Evolutionary conservation across 2,888 invertebrate genomes (phyloP).

Genomic region (Agrotis segetum): DNA sequence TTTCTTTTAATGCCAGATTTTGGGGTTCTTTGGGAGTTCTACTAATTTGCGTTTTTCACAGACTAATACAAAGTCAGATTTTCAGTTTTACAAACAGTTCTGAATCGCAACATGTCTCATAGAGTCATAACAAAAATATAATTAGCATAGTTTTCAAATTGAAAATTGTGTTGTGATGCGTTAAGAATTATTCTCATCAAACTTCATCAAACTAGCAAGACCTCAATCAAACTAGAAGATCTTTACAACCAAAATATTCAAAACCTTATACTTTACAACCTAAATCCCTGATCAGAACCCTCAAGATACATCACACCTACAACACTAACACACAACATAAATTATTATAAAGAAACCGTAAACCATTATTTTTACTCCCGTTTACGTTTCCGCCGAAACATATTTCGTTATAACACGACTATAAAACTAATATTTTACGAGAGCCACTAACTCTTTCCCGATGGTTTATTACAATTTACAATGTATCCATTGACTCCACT

Average conservation of each 20-base stretch:
- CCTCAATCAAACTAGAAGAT: too few species aligned
- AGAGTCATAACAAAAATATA: too few species aligned
- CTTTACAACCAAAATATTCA: too few species aligned
- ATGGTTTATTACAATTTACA: slow-evolving; percentile 80
- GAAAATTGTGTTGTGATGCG: too few species aligned
- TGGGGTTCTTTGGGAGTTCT: background rate
- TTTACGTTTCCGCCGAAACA: slow-evolving; percentile 59
- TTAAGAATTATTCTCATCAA: too few species aligned
- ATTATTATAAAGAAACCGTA: slow-evolving; percentile 71
- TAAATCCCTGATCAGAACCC: slow-evolving; percentile 17
- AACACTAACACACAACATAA: slow-evolving; percentile 57
- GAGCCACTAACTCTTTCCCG: slow-evolving; percentile 71
- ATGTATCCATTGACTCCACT: slow-evolving; percentile 84
- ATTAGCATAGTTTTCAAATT: background rate
- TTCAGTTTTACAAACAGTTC: too few species aligned
- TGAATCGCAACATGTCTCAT: too few species aligned
- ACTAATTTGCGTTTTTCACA: too few species aligned
- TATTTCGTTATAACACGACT: slow-evolving; percentile 69
- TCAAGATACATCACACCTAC: slow-evolving; percentile 25
- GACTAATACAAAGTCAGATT: too few species aligned
- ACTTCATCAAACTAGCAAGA: too few species aligned
- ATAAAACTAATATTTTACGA: slow-evolving; percentile 76
- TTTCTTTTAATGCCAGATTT: slow-evolving; percentile 17
- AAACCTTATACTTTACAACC: too few species aligned
- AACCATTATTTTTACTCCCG: slow-evolving; percentile 68